A percentile compares a stretch with the other conserved stretches of the same genome.
These are phyloP conservation scores for Gisinianus flammeolus DNA, from an alignment of 2,888 invertebrate species.

Conservation along the genomic window DNA sequence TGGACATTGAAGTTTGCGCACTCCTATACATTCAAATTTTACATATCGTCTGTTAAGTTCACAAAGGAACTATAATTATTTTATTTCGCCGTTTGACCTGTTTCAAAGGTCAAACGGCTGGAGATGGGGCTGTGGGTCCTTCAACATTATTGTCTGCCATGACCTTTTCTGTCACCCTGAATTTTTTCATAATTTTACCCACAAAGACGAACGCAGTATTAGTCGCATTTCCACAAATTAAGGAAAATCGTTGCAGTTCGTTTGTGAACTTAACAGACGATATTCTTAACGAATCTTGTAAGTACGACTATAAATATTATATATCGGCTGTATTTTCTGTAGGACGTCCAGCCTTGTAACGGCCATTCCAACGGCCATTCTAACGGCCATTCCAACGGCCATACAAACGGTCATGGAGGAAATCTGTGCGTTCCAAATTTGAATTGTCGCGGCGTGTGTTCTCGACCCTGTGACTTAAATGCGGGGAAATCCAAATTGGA, in stretches of 20 bases:
- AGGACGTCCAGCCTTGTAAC: neutral
- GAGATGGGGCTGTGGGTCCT: no score
- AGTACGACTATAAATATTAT: neutral
- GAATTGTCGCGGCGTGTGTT: neutral
- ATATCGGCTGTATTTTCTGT: neutral
- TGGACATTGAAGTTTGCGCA: conserved; percentile 62
- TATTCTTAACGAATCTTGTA: neutral
- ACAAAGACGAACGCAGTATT: no score
- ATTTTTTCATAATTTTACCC: no score
- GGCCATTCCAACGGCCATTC: neutral
- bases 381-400: neutral
- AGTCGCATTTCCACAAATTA: no score
- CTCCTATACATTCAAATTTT: neutral
- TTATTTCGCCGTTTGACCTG: no score
- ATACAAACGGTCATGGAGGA: neutral
- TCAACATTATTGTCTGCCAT: no score
- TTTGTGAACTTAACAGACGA: no score
- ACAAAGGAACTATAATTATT: no score
- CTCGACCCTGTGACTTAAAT: neutral
- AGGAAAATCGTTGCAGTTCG: no score
- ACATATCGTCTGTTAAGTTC: no score
- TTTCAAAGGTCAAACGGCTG: no score
- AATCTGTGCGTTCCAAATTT: neutral
- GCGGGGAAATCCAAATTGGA: neutral
- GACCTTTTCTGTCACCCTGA: no score